These are phyloP conservation scores for Nebria brevicollis DNA, from an alignment of 2,888 invertebrate genomes.

Conservation along the genomic window DNA sequence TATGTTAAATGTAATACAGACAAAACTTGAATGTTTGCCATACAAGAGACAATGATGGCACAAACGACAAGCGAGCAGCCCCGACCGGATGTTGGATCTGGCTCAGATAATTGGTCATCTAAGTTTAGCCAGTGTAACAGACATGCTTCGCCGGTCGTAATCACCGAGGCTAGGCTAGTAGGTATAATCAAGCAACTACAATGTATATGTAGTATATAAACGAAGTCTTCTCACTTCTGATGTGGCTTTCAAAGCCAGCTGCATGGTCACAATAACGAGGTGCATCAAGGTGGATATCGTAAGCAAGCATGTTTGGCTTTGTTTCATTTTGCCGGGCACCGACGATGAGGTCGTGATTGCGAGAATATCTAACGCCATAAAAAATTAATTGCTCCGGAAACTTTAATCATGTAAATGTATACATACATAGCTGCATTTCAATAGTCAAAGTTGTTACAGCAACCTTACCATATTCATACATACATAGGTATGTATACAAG, in stretches of 20 bases:
- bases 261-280: background rate
- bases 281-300: background rate
- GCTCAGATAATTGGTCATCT: conserved; percentile 43
- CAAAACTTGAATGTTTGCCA: background rate
- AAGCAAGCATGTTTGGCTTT: background rate
- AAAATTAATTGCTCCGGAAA: background rate
- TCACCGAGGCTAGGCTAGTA: conserved; percentile 10
- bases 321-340: background rate
- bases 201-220: background rate
- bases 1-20: too few relatives aligned
- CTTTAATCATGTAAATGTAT: background rate
- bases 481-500: background rate
- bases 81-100: conserved; percentile 33
- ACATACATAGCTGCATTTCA: background rate
- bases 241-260: background rate
- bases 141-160: conserved; percentile 19
- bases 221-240: background rate
- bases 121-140: conserved; percentile 37
- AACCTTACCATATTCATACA: background rate
- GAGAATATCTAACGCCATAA: background rate
- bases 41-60: background rate
- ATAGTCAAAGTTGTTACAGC: background rate
- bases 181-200: background rate
- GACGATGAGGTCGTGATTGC: background rate
- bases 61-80: background rate